Evolutionary conservation across 1,140 invertebrate genomes (phyloP), one percentile per base, ranked within the genome.

Genomic region (Bactericera cockerelli): DNA sequence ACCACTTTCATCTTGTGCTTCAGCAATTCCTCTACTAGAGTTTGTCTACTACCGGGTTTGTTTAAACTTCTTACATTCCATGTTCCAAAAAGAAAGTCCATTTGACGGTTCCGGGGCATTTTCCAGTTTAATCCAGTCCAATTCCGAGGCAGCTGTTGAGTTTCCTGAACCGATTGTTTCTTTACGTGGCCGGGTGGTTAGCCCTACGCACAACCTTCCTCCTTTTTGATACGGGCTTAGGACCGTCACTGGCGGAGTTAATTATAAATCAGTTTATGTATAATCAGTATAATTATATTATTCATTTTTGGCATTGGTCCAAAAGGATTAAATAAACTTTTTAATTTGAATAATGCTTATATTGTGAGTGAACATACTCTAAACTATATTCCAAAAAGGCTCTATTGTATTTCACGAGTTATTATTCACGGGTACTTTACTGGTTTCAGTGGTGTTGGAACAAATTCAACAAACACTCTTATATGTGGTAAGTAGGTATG

Each of bases 1-100:
- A 61, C 62, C 53, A 64, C 53, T 39, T 61, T 55, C 26, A 64
- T 53, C 39, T 63, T 56, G 38, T 63, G 63, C 59, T 57, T 63
- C 25, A 21, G 10, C 22, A 64, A 55, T 63, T 64, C 60, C 22
- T 60, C 42, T 25, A 54, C 38, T 42, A 64, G 39, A 22, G 26
- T 62, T 19, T 42, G 26, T 26, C 56, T 25, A 49, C 28, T 58
- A 14, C 61, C 59, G 31, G 63, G 42, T 56, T 33, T 54, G 42
- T 56, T 26, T 16, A 63, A 26, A 55, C 33, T 64, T 54, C 59
- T 55, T 31, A 59, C 53, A 61, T 64, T 63, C 63, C 63, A 64
- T 38, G 63, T 64, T 56, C 59, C 58, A 26, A 56, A 49, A 54
- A 24, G 60, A 55, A 58, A 31, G 16, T 58, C 28, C 28, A 36